Evolutionary conservation across 2,888 invertebrate genomes (phyloP).

Genomic region (Xestia ashworthii): DNA sequence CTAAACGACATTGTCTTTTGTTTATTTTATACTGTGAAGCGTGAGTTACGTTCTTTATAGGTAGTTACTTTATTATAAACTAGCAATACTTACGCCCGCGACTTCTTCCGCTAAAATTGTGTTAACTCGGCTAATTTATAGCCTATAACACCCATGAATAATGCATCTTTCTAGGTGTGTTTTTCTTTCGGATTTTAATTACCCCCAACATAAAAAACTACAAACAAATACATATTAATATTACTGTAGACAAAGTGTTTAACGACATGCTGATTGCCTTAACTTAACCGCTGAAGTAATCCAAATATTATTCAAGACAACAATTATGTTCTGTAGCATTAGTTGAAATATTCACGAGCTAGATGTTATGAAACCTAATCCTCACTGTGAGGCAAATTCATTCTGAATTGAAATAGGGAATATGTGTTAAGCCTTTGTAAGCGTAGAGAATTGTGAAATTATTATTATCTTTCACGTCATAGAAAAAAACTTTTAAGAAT

Average conservation of each 20-base stretch:
- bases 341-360: constrained; percentile 26
- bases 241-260: neutral
- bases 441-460: neutral
- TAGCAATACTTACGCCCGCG: too few relatives aligned
- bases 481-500: too few relatives aligned
- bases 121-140: too few relatives aligned
- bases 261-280: neutral
- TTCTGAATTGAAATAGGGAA: constrained; percentile 16
- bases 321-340: constrained; percentile 1
- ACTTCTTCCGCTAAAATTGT: too few relatives aligned
- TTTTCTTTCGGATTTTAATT: too few relatives aligned
- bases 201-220: too few relatives aligned
- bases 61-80: neutral
- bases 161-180: too few relatives aligned
- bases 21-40: neutral
- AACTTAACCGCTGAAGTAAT: neutral
- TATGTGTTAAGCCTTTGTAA: constrained; percentile 18
- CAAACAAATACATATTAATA: too few relatives aligned
- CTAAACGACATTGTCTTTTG: neutral
- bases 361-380: constrained; percentile 7
- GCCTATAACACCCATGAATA: too few relatives aligned
- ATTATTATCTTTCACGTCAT: constrained; percentile 1
- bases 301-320: neutral
- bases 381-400: constrained; percentile 25
- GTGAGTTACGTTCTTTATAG: neutral